phyloP scores from a whole-genome alignment of 2,113 vertebrate species.

The Oreochromis aureus region DNA sequence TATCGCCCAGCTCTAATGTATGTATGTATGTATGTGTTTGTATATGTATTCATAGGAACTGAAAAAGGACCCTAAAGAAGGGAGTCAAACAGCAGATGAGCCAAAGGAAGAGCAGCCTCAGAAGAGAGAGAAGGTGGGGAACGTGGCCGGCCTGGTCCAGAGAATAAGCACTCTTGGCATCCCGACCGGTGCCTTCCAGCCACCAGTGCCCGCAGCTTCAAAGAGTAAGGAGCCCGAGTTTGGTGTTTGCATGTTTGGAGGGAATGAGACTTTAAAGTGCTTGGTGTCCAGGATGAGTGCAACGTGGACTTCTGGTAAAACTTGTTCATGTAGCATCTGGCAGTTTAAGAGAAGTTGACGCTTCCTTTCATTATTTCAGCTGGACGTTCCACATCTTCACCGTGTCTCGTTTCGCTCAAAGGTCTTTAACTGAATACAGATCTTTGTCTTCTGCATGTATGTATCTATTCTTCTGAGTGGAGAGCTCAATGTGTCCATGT shows the following conservation, averaged over 20 bases:
- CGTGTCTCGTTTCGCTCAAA: background rate
- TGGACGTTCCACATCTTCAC: background rate
- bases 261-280: background rate
- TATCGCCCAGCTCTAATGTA: too few species aligned
- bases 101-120: constrained; percentile 77
- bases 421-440: background rate
- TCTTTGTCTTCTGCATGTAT: background rate
- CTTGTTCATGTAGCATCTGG: background rate
- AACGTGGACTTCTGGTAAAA: background rate
- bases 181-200: constrained; percentile 87
- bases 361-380: background rate
- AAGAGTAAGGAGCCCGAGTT: constrained; percentile 77
- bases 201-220: constrained; percentile 67
- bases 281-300: background rate
- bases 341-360: background rate
- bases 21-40: background rate
- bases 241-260: background rate
- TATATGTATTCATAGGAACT: constrained; percentile 73
- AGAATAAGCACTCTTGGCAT: constrained; percentile 90
- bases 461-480: background rate
- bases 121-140: constrained; percentile 81
- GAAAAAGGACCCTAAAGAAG: constrained; percentile 70
- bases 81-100: constrained; percentile 56
- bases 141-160: constrained; percentile 91
- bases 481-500: background rate